Percentiles rank a stretch among this genome's conserved stretches.
Conservation (phyloP, 2,888 invertebrate species). For the Drosophila koepferae region DNA sequence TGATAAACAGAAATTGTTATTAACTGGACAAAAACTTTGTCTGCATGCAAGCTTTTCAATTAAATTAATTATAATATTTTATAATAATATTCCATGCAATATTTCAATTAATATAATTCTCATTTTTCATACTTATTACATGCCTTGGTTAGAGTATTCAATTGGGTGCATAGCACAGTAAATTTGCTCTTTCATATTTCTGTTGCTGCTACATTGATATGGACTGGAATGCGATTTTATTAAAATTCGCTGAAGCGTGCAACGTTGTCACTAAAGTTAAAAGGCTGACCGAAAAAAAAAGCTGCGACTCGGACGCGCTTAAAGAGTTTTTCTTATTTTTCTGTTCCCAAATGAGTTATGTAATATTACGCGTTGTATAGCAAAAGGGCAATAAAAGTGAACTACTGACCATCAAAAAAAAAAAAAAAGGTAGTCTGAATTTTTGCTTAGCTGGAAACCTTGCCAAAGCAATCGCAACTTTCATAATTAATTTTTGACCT, state of each 20-base stretch:
- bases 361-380: background rate
- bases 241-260: slow-evolving; percentile 48
- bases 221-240: slow-evolving; percentile 57
- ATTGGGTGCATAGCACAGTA: background rate
- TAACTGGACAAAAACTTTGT: background rate
- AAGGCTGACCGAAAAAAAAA: slow-evolving; percentile 21
- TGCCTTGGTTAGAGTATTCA: slow-evolving; percentile 15
- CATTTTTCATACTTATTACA: background rate
- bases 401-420: background rate
- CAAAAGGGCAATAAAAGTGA: background rate
- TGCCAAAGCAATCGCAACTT: background rate
- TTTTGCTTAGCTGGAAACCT: slow-evolving; percentile 12
- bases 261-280: slow-evolving; percentile 10
- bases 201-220: slow-evolving; percentile 38
- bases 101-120: background rate
- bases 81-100: background rate
- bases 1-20: background rate
- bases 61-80: background rate
- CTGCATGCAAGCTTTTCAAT: background rate
- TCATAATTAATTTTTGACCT: slow-evolving; percentile 8
- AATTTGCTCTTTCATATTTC: background rate
- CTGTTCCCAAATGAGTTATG: slow-evolving; percentile 30
- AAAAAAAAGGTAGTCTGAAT: background rate
- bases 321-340: slow-evolving; percentile 6
- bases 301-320: slow-evolving; percentile 25